Base-by-base conservation (phyloP, 2,888 invertebrate species). In the Lasioglossum marginatum region DNA sequence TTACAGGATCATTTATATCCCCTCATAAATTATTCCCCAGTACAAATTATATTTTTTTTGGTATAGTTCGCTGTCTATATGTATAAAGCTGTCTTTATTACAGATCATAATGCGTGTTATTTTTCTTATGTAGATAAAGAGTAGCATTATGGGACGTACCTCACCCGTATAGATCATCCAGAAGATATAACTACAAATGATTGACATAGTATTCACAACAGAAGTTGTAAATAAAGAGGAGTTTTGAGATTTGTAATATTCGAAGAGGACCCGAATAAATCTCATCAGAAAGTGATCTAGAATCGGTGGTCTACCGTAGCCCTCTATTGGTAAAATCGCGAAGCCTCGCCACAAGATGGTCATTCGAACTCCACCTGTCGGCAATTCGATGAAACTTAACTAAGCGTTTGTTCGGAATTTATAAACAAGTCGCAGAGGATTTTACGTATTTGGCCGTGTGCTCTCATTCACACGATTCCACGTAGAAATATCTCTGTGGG, bases 291-390 rank as follows among this genome's bases (percentile, higher is more conserved):
- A n/a, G n/a, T 68, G 34, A 23, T 45, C 10, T 23, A 77, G n/a
- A 12, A 76, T 63, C 8, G n/a, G 14, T 16, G 34, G 16, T 48
- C 4, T 27, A 40, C n/a, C 2, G 8, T 52, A 52, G 68, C 52
- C 52, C 68, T 77, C 77, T 77, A 40, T 37, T n/a, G 66, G 70
- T 27, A 77, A 52, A n/a, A 40, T 40, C 12, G 10, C 37, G 19
- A 57, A 70, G 34, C 10, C 27, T 77, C 12, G 19, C 1, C 52
- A 23, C 10, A 12, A 12, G 37, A 34, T 34, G 43, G 40, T 57
- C 48, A 48, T 16, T 43, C 8, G 37, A 71, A 31, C 86, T 37
- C 82, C 82, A 86, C 77, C 86, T 87, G n/a, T 68, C 68, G 79
- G n/a, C 63, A 37, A 23, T 34, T 63, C 14, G 23, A 37, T 0